Evolutionary conservation across 2,888 invertebrate genomes (phyloP).

Genomic region (Yponomeuta plumbellus): DNA sequence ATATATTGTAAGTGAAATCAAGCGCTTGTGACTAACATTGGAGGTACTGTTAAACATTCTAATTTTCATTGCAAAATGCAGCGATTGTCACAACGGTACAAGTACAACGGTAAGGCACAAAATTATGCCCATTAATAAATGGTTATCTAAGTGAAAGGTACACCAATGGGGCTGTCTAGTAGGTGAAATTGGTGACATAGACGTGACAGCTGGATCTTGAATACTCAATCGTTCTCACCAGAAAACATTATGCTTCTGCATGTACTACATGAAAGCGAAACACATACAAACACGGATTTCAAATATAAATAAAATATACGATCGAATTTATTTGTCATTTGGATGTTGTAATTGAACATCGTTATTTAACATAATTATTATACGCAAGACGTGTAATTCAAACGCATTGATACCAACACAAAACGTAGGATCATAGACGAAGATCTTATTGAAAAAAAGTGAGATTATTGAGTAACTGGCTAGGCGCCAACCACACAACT

Average conservation of each 20-base stretch:
- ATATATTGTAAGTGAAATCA: no score
- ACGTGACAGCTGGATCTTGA: constrained; percentile 4
- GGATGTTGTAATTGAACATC: neutral
- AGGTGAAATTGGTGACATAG: constrained; percentile 9
- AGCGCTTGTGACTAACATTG: neutral
- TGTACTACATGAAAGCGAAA: no score
- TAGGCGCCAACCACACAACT: no score
- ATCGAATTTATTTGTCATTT: neutral
- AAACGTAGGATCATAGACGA: no score
- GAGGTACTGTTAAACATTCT: constrained; percentile 18
- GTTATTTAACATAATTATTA: constrained; percentile 2
- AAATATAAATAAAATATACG: no score
- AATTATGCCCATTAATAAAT: constrained; percentile 20
- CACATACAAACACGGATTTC: no score
- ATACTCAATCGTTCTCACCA: neutral
- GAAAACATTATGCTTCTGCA: no score
- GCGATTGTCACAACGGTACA: constrained; percentile 16
- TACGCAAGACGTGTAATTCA: neutral
- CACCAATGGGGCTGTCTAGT: neutral
- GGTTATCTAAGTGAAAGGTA: constrained; percentile 17
- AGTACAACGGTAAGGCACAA: constrained; percentile 17
- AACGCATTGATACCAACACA: neutral
- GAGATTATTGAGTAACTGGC: no score
- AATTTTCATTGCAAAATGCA: constrained; percentile 4
- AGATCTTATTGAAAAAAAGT: no score